These are phyloP conservation scores for Labeo rohita DNA, from an alignment of 2,113 vertebrate species.

Conservation along the genomic window DNA sequence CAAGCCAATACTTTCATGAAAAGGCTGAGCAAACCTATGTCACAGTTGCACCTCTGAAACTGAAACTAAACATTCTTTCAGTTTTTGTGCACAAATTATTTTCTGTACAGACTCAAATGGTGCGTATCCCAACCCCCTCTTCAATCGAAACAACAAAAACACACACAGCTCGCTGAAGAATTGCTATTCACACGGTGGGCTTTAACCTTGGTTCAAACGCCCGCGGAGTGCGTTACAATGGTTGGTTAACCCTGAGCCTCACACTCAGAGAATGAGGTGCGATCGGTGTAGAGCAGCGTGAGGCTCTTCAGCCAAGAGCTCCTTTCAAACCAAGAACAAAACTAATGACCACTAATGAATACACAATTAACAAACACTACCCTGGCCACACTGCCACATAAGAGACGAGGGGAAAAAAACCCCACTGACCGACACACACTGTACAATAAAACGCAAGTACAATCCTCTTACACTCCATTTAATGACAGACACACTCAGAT, in stretches of 20 bases:
- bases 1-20: constrained; percentile 42
- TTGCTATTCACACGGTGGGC: constrained; percentile 40
- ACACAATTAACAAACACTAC: constrained; percentile 51
- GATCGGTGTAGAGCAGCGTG: constrained; percentile 40
- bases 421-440: constrained; percentile 8
- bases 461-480: constrained; percentile 21
- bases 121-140: constrained; percentile 10
- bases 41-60: constrained; percentile 15
- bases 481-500: constrained; percentile 17
- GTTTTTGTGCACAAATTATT: constrained; percentile 32
- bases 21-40: constrained; percentile 41
- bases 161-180: constrained; percentile 31
- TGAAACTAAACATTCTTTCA: constrained; percentile 38
- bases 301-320: constrained; percentile 51
- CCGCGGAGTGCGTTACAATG: constrained; percentile 53
- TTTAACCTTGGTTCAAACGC: constrained; percentile 53
- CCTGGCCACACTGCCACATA: constrained; percentile 15
- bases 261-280: constrained; percentile 42
- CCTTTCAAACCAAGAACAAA: constrained; percentile 50
- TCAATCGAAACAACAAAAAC: constrained; percentile 30
- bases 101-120: constrained; percentile 10
- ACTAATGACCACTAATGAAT: constrained; percentile 53
- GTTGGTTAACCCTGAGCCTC: constrained; percentile 55
- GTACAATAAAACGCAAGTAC: constrained; percentile 18
- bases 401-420: neutral